These are phyloP conservation scores for Peromyscus leucopus DNA, from an alignment of 2,113 vertebrate species.

Conservation along the genomic window DNA sequence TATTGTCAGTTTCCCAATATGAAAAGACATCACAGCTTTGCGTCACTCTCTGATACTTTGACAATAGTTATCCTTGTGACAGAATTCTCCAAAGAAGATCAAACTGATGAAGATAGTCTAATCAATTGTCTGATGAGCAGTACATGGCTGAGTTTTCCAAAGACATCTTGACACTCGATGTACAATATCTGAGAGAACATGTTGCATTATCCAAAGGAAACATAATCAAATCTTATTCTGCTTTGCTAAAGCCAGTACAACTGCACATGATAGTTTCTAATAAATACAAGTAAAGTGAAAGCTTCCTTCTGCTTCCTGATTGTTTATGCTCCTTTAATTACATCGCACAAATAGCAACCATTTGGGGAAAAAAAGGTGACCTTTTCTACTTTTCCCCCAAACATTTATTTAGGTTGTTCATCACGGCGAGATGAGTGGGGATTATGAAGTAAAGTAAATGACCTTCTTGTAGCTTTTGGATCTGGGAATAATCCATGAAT, in stretches of 20 bases:
- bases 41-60: neutral
- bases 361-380: neutral
- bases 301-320: neutral
- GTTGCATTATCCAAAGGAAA: neutral
- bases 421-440: neutral
- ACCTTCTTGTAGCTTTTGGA: neutral
- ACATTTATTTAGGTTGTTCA: neutral
- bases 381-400: fast-evolving
- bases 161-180: neutral
- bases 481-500: fast-evolving
- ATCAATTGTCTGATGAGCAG: neutral
- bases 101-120: neutral
- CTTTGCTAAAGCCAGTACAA: neutral
- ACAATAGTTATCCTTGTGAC: neutral
- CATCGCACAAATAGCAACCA: neutral
- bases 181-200: neutral
- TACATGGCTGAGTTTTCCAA: neutral
- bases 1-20: neutral
- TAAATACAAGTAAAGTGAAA: neutral
- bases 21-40: neutral
- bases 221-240: neutral
- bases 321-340: neutral
- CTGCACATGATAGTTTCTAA: neutral
- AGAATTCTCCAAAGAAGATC: neutral
- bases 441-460: no score